These are phyloP conservation scores for Colossoma macropomum DNA, from an alignment of 2,113 vertebrate genomes.

Conservation along the genomic window DNA sequence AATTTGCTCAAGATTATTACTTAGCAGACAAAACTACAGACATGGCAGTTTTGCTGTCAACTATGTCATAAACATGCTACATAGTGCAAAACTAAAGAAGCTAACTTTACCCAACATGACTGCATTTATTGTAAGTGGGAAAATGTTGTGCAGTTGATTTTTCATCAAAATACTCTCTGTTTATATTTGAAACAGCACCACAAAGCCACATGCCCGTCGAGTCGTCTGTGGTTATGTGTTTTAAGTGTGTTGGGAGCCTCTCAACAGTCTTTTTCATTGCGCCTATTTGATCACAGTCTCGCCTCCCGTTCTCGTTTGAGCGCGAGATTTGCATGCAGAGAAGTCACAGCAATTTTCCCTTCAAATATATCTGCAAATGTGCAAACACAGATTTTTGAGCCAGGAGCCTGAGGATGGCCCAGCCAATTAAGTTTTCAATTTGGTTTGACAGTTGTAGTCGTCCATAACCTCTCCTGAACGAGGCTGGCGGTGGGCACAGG, in stretches of 20 bases:
- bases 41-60: too few relatives aligned
- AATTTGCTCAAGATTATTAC: too few relatives aligned
- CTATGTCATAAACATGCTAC: too few relatives aligned
- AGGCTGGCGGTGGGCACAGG: background rate
- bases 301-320: background rate
- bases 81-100: too few relatives aligned
- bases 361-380: constrained; percentile 24
- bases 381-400: constrained; percentile 30
- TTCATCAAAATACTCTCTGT: background rate
- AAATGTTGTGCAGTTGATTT: background rate
- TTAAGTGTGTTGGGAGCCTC: background rate
- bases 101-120: too few relatives aligned
- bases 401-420: constrained; percentile 41
- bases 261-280: background rate
- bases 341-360: constrained; percentile 35
- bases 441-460: constrained; percentile 59
- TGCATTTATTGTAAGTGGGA: too few relatives aligned
- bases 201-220: background rate
- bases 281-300: background rate
- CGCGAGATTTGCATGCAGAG: constrained; percentile 29
- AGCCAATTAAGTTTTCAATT: constrained; percentile 59
- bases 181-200: background rate
- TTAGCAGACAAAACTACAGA: too few relatives aligned
- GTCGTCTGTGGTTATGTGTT: background rate
- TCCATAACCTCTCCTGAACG: background rate